Evolutionary conservation across 2,113 vertebrate species (phyloP), one percentile per base, ranked within the genome.

Genomic region (Passer montanus): DNA sequence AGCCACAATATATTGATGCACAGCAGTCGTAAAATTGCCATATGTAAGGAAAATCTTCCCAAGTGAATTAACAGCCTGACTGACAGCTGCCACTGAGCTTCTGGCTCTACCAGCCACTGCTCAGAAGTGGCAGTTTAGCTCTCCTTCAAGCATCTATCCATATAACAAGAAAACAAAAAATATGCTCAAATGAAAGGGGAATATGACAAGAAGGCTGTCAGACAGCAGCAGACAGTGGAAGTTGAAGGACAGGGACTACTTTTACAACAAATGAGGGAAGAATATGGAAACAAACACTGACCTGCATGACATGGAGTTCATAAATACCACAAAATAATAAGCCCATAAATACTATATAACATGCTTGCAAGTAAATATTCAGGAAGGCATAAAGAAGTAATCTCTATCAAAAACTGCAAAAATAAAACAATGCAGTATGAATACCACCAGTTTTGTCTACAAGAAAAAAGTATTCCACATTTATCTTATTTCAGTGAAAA

Each of bases 191-290:
- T 47, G 15, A 66, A 90, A 79, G 0, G 0, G 6, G 39, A 67
- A 1, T 15, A 17, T 12, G 73, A 83, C 4, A 50, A 52, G 39
- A 22, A 31, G 30, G 21, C 43, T 94, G 22, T 37, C 37, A 69
- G 41, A 56, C 8, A 77, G 46, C 31, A 92, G 50, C 28, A 35
- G 26, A 68, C 14, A 59, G 12, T 3, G 5, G 41, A 89, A 80
- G 41, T 0, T 82, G 41, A 69, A 84, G 18, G 5, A 59, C 21
- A 77, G 14, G 23, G 24, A 22, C 0, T 0, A 70, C 13, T 8
- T 74, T n/a, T 93, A 75, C 35, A 77, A 43, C 19, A n/a, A 46
- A 74, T 78, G 8, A 4, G 4, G 41, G 13, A 59, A 75, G 33
- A 72, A 85, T 33, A 56, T 7, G 43, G 41, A 92, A 84, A 52